Percentiles rank a stretch among this genome's conserved stretches.
phyloP scores from a whole-genome alignment of 2,797 vertebrate genomes.

The Catamblyrhynchus diadema region DNA sequence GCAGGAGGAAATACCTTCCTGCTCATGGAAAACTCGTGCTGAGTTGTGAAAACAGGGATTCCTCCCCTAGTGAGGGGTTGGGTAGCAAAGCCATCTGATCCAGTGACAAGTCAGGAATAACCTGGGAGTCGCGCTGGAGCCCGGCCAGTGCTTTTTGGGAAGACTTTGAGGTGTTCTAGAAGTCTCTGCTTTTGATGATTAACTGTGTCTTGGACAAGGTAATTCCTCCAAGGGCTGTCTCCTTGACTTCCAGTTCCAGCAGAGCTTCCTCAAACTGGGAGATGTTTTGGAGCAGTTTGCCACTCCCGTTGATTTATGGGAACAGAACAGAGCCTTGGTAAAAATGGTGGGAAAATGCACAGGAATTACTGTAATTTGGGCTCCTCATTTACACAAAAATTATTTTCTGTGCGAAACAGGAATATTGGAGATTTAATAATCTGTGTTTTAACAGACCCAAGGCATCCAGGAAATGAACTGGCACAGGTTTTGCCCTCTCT shows the following conservation, averaged over 20 bases:
- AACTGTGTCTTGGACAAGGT: background rate
- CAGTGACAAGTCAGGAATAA: background rate
- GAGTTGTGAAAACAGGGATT: background rate
- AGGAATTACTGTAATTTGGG: background rate
- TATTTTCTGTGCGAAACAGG: background rate
- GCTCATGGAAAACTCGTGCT: accelerated
- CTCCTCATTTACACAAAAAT: background rate
- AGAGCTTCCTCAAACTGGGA: background rate
- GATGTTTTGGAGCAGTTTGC: background rate
- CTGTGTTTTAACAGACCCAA: background rate
- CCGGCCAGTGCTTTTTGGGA: background rate
- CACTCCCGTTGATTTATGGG: background rate
- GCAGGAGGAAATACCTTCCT: background rate
- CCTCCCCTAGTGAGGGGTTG: accelerated
- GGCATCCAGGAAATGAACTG: background rate
- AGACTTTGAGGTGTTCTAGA: background rate
- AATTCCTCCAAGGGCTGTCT: background rate
- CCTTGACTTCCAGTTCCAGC: background rate
- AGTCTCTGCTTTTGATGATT: background rate
- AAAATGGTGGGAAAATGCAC: background rate
- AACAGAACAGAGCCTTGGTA: background rate
- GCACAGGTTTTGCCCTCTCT: background rate
- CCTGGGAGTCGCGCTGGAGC: background rate
- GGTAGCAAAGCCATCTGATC: background rate
- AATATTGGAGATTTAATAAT: background rate